Evolutionary conservation across 1,140 invertebrate genomes (phyloP).

Genomic region (Nasonia vitripennis): DNA sequence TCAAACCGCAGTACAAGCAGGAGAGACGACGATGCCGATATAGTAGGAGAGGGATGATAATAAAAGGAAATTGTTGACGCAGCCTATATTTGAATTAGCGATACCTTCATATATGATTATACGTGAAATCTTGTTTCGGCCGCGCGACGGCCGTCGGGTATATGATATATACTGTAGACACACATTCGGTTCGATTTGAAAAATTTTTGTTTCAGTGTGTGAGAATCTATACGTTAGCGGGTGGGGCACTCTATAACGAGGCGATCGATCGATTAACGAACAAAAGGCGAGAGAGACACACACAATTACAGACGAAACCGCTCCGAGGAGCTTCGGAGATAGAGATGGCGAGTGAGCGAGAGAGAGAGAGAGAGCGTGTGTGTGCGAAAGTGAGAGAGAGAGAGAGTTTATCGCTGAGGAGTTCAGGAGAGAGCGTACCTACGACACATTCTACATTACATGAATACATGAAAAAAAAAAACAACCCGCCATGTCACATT

Average conservation of each 20-base stretch:
- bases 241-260: neutral
- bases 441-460: slow-evolving; percentile 64
- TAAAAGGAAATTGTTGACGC: slow-evolving; percentile 41
- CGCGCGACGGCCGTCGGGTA: too few relatives aligned
- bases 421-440: slow-evolving; percentile 56
- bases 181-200: slow-evolving; percentile 50
- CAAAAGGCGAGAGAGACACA: neutral
- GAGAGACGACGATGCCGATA: neutral
- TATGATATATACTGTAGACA: neutral
- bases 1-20: neutral
- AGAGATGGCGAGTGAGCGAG: slow-evolving; percentile 14
- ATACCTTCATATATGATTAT: neutral
- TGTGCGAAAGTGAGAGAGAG: slow-evolving; percentile 46
- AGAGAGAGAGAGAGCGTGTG: slow-evolving; percentile 18
- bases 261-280: slow-evolving; percentile 2
- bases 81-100: slow-evolving; percentile 48
- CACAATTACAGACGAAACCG: neutral
- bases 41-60: neutral
- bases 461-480: slow-evolving; percentile 54
- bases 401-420: slow-evolving; percentile 55
- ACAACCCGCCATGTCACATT: slow-evolving; percentile 72
- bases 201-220: slow-evolving; percentile 48
- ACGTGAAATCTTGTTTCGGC: neutral
- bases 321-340: neutral
- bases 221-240: neutral